phyloP scores from a whole-genome alignment of 2,797 vertebrate genomes.

The Sebastes matsubarae region DNA sequence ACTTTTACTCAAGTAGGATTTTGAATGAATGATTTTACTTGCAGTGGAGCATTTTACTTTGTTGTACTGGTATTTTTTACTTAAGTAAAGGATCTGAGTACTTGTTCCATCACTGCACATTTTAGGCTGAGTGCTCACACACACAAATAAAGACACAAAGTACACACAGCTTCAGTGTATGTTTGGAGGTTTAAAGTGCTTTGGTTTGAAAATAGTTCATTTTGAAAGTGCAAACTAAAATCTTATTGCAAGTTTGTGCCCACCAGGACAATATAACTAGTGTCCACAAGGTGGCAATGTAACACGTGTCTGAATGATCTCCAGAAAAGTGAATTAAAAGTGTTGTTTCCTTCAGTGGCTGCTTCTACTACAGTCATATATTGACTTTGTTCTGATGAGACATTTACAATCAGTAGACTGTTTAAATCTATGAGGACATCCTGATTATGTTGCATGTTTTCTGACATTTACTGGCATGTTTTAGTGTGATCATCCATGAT shows the following conservation, averaged over 20 bases:
- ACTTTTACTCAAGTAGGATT: neutral
- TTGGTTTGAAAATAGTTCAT: neutral
- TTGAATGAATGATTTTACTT: neutral
- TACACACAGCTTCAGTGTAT: neutral
- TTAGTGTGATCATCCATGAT: neutral
- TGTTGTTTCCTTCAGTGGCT: neutral
- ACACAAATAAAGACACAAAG: neutral
- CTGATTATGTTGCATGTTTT: neutral
- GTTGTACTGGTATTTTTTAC: neutral
- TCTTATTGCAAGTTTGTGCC: neutral
- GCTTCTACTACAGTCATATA: neutral
- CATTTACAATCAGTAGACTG: neutral
- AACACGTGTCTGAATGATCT: constrained; percentile 27
- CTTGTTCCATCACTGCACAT: neutral
- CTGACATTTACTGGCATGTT: neutral
- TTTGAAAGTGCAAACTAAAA: neutral
- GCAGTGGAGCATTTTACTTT: neutral
- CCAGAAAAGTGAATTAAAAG: neutral
- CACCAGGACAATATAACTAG: neutral
- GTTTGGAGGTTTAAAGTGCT: neutral
- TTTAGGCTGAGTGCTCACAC: neutral
- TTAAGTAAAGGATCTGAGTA: too few relatives aligned
- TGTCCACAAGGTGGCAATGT: constrained; percentile 78
- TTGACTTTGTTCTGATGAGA: constrained; percentile 1
- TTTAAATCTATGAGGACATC: neutral